Evolutionary conservation across 2,888 invertebrate genomes (phyloP).

Genomic region (Tinea semifulvella): DNA sequence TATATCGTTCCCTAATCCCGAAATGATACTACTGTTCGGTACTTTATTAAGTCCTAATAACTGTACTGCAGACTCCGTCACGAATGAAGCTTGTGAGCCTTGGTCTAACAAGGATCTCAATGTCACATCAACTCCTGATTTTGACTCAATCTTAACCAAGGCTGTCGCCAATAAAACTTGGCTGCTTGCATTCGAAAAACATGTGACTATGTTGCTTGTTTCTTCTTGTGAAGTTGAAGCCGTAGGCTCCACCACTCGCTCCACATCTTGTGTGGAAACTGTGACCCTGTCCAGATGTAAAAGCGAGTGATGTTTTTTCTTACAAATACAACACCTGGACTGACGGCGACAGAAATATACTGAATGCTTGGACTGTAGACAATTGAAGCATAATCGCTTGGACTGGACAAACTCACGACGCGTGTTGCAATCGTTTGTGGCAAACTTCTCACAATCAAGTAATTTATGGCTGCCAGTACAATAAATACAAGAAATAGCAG

Average conservation of each 20-base stretch:
- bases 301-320: neutral
- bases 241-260: neutral
- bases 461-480: neutral
- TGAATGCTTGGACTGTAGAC: neutral
- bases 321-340: neutral
- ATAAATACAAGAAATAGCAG: neutral
- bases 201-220: too few relatives aligned
- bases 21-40: too few relatives aligned
- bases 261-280: neutral
- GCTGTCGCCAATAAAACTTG: too few relatives aligned
- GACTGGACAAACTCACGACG: slow-evolving; percentile 2
- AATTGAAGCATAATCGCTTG: too few relatives aligned
- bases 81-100: too few relatives aligned
- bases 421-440: neutral
- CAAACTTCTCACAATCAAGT: neutral
- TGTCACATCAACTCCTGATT: neutral
- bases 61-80: too few relatives aligned
- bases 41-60: too few relatives aligned
- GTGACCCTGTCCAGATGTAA: neutral
- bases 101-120: slow-evolving; percentile 16
- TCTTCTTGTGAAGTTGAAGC: neutral
- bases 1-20: too few relatives aligned
- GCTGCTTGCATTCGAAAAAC: neutral
- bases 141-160: too few relatives aligned
- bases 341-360: neutral